Conservation (phyloP, 2,113 vertebrate species). For the Eudyptes chrysolophus region DNA sequence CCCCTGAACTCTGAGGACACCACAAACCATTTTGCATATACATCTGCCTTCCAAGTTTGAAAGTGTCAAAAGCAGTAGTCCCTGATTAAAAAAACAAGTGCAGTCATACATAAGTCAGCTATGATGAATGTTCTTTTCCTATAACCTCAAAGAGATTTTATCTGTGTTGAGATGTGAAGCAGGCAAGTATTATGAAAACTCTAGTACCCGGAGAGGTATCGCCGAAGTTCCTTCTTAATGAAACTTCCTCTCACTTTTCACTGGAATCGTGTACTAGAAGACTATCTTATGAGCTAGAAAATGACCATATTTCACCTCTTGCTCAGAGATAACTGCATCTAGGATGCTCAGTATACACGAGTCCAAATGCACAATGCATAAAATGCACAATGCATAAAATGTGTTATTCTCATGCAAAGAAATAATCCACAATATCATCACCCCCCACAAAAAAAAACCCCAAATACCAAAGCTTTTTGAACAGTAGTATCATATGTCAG, state of each 20-base stretch:
- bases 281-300: background rate
- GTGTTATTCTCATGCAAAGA: background rate
- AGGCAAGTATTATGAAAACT: background rate
- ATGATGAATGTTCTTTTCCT: background rate
- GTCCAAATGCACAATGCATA: background rate
- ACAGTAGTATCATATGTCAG: background rate
- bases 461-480: background rate
- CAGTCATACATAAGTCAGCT: background rate
- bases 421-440: background rate
- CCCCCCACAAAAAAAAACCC: rapidly evolving
- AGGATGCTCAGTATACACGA: background rate
- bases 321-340: background rate
- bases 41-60: background rate
- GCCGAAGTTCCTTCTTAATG: background rate
- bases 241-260: background rate
- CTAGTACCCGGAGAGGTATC: background rate
- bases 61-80: background rate
- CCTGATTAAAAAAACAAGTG: background rate
- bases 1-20: background rate
- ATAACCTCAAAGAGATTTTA: background rate
- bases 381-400: background rate
- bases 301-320: background rate
- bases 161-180: background rate
- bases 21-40: background rate
- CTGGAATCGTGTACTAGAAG: background rate